phyloP scores from a whole-genome alignment of 1,140 invertebrate genomes.

The Drosophila bocki region DNA sequence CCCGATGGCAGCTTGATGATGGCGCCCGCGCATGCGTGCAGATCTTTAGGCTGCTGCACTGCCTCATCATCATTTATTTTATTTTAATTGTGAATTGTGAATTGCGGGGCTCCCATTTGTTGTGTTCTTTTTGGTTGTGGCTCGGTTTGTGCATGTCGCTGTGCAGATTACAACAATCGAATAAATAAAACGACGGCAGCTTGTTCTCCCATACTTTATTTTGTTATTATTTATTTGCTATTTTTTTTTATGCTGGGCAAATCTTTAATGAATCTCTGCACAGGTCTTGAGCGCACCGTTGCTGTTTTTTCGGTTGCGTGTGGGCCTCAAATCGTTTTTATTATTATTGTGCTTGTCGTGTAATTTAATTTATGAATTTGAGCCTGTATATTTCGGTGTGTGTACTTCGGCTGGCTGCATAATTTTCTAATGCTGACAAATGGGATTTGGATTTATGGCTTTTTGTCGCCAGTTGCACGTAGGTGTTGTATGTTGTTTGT shows the following conservation, averaged over 20 bases:
- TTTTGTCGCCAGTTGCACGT: conserved; percentile 66
- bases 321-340: conserved; percentile 82
- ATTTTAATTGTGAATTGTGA: conserved; percentile 60
- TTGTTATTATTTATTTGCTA: conserved; percentile 53
- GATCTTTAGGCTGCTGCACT: conserved; percentile 33
- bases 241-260: conserved; percentile 43
- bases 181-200: conserved; percentile 65
- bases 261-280: conserved; percentile 55
- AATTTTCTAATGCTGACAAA: conserved; percentile 84
- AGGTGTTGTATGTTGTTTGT: conserved; percentile 56
- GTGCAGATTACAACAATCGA: conserved; percentile 77
- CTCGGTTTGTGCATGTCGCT: conserved; percentile 74
- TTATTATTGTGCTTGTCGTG: conserved; percentile 83
- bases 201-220: conserved; percentile 19
- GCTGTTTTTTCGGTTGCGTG: conserved; percentile 59
- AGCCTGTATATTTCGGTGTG: conserved; percentile 59
- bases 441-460: conserved; percentile 83
- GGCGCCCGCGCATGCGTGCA: conserved; percentile 79
- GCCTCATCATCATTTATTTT: conserved; percentile 78
- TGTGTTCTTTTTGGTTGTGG: conserved; percentile 16
- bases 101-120: conserved; percentile 16
- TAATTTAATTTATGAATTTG: conserved; percentile 84
- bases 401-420: conserved; percentile 64
- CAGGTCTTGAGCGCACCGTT: conserved; percentile 25
- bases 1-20: conserved; percentile 77